Percentiles rank a stretch among this genome's conserved stretches.
Conservation (phyloP, 2,113 vertebrate species). For the Dolichotis patagonum region DNA sequence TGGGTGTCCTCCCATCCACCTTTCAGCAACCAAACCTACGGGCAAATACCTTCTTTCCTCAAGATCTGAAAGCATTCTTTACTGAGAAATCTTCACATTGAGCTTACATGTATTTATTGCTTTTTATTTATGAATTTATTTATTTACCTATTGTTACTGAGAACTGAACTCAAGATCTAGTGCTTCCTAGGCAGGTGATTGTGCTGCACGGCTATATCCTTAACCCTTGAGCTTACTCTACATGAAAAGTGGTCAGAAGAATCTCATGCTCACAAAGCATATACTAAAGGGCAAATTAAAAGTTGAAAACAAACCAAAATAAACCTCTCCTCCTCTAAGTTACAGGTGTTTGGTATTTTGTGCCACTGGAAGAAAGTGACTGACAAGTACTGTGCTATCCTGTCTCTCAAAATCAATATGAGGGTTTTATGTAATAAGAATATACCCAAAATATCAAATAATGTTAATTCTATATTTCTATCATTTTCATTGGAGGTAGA, state of each 20-base stretch:
- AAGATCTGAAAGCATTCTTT: neutral
- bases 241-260: neutral
- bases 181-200: no score
- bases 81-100: neutral
- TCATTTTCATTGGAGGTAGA: neutral
- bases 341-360: neutral
- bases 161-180: no score
- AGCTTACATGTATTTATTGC: neutral
- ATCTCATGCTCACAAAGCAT: neutral
- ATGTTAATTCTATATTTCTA: neutral
- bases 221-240: neutral
- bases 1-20: neutral
- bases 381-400: neutral
- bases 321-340: neutral
- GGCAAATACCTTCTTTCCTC: neutral
- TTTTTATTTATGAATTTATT: no score
- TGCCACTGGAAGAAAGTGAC: neutral
- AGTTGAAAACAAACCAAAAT: neutral
- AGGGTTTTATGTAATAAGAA: neutral
- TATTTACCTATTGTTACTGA: no score
- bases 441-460: neutral
- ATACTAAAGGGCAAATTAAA: neutral
- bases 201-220: no score
- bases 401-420: neutral
- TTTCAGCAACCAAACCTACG: neutral